Percentiles rank a stretch among this genome's conserved stretches.
phyloP scores from a whole-genome alignment of 2,797 vertebrate species.

The Hippocampus kuda region DNA sequence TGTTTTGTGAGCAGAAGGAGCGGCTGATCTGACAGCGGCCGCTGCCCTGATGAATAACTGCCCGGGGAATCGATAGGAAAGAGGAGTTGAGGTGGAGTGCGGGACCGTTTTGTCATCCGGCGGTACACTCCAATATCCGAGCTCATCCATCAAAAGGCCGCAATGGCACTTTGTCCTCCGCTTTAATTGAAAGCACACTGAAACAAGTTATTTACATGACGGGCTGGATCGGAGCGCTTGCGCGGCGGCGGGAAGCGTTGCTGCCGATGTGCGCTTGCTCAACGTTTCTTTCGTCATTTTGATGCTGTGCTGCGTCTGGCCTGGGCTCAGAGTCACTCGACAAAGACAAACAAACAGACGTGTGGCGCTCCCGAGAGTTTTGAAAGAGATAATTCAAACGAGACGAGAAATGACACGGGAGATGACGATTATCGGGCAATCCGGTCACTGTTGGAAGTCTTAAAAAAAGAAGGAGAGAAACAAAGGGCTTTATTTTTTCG shows the following conservation, averaged over 20 bases:
- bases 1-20: constrained; percentile 64
- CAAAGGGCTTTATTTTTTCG: constrained; percentile 28
- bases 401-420: constrained; percentile 15
- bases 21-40: constrained; percentile 67
- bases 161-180: constrained; percentile 61
- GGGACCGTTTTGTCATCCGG: constrained; percentile 72
- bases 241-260: constrained; percentile 52
- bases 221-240: constrained; percentile 61
- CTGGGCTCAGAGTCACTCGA: constrained; percentile 39
- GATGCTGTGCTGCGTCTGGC: constrained; percentile 45
- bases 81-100: constrained; percentile 70
- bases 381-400: background rate
- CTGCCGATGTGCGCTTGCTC: constrained; percentile 48
- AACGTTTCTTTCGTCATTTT: constrained; percentile 60
- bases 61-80: constrained; percentile 70
- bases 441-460: constrained; percentile 30
- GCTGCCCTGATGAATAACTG: constrained; percentile 70
- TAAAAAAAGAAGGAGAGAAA: constrained; percentile 24
- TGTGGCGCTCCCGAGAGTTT: background rate
- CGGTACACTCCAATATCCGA: constrained; percentile 71
- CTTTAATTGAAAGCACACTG: constrained; percentile 74
- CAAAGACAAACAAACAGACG: constrained; percentile 36
- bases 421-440: constrained; percentile 6
- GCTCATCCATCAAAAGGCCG: constrained; percentile 70
- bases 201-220: constrained; percentile 77